These are phyloP conservation scores for Agapornis canus DNA, from an alignment of 2,797 vertebrate species.

Conservation along the genomic window DNA sequence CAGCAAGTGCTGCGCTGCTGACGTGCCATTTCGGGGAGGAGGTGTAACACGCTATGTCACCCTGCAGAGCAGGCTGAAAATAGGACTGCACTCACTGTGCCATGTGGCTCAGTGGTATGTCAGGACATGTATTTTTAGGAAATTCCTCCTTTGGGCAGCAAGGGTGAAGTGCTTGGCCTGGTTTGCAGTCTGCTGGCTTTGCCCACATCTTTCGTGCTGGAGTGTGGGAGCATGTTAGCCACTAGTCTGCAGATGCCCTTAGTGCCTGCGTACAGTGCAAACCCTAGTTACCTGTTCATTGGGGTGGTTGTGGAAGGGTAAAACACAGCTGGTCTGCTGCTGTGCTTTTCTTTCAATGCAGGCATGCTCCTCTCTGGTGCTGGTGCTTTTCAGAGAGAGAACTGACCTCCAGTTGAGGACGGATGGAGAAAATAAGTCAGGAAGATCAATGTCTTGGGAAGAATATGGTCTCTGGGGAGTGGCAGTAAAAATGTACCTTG, in stretches of 20 bases:
- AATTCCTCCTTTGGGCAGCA: conserved; percentile 65
- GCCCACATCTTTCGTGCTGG: neutral
- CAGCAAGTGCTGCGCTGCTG: neutral
- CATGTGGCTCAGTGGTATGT: conserved; percentile 57
- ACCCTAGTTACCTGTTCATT: neutral
- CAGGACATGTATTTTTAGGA: conserved; percentile 70
- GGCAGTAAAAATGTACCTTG: neutral
- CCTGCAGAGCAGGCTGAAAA: conserved; percentile 55
- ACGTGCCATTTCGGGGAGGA: conserved; percentile 52
- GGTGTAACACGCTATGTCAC: conserved; percentile 58
- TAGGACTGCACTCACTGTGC: conserved; percentile 52
- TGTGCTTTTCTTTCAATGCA: neutral
- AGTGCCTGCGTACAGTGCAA: neutral
- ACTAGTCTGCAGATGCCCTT: neutral
- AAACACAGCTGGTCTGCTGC: neutral
- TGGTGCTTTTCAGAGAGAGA: neutral
- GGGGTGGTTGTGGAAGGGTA: neutral
- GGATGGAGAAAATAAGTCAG: neutral
- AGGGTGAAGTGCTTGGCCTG: conserved; percentile 25
- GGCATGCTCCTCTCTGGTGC: neutral
- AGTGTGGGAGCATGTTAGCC: neutral
- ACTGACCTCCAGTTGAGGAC: neutral
- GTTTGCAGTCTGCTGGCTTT: conserved; percentile 21
- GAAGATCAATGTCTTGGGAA: conserved; percentile 13
- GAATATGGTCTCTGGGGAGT: neutral